Conservation (phyloP, 2,888 invertebrate genomes). For the Synergus laeviventris region DNA sequence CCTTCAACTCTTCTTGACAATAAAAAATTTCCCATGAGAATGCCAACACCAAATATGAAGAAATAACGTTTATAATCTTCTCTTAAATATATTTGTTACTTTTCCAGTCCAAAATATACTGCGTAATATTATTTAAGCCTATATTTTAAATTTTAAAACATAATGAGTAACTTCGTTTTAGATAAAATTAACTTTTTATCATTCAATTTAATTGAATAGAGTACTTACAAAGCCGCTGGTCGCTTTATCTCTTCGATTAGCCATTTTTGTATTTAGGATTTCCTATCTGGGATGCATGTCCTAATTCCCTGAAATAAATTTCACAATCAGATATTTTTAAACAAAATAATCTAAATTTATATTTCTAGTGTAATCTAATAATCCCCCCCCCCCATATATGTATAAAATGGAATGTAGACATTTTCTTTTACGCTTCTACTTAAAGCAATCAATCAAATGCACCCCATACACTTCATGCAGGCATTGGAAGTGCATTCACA, state of each 20-base stretch:
- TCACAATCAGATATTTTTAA: constrained; percentile 5
- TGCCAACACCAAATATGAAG: neutral
- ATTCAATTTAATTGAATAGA: neutral
- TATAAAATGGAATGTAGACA: neutral
- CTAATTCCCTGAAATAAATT: constrained; percentile 31
- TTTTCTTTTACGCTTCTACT: neutral
- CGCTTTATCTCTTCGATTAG: constrained; percentile 70
- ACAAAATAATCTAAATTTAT: neutral
- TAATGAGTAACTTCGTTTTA: neutral
- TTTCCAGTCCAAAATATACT: neutral
- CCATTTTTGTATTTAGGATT: constrained; percentile 59
- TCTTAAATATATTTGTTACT: neutral
- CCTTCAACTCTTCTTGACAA: neutral
- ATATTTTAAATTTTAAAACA: neutral
- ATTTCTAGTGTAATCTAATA: neutral
- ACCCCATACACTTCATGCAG: neutral
- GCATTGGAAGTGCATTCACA: neutral
- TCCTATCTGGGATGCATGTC: constrained; percentile 47
- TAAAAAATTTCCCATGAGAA: neutral
- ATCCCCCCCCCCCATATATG: neutral
- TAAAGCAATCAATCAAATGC: constrained; percentile 17
- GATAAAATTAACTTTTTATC: neutral
- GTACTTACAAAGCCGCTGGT: constrained; percentile 70
- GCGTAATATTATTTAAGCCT: neutral
- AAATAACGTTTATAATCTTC: neutral